Evolutionary conservation across 2,888 invertebrate species (phyloP).

Genomic region (Diarsia dahlii): DNA sequence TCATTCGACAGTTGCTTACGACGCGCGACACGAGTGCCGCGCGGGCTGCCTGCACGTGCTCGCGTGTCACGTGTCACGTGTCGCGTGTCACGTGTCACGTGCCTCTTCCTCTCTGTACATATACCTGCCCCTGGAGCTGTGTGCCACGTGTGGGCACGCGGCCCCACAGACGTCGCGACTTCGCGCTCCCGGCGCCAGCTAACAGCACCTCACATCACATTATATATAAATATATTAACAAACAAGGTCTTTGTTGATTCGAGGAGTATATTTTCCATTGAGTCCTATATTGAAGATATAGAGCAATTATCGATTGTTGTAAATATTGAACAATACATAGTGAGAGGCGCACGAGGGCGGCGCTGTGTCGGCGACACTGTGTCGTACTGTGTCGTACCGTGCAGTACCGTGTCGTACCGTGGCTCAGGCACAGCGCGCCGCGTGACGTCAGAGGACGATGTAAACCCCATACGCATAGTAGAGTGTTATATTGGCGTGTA

Average conservation of each 20-base stretch:
- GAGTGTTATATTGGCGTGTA: conserved; percentile 68
- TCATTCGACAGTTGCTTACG: conserved; percentile 17
- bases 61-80: too few species aligned
- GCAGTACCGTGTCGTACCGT: conserved; percentile 18
- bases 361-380: neutral
- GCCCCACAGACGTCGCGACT: neutral
- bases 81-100: too few species aligned
- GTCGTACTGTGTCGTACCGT: neutral
- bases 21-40: conserved; percentile 4
- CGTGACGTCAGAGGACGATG: conserved; percentile 66
- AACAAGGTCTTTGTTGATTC: conserved; percentile 61
- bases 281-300: conserved; percentile 67
- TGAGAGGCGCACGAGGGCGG: conserved; percentile 54
- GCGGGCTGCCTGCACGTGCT: neutral
- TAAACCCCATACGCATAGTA: conserved; percentile 84
- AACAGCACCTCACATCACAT: conserved; percentile 16
- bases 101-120: conserved; percentile 30
- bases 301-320: conserved; percentile 80
- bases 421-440: neutral
- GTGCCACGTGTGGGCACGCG: neutral
- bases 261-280: conserved; percentile 70
- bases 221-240: conserved; percentile 33
- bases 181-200: neutral
- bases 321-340: conserved; percentile 75
- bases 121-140: neutral